A percentile compares a stretch with the other conserved stretches of the same genome.
Conservation (phyloP, 2,113 vertebrate species). For the Protomyctophum bolini region DNA sequence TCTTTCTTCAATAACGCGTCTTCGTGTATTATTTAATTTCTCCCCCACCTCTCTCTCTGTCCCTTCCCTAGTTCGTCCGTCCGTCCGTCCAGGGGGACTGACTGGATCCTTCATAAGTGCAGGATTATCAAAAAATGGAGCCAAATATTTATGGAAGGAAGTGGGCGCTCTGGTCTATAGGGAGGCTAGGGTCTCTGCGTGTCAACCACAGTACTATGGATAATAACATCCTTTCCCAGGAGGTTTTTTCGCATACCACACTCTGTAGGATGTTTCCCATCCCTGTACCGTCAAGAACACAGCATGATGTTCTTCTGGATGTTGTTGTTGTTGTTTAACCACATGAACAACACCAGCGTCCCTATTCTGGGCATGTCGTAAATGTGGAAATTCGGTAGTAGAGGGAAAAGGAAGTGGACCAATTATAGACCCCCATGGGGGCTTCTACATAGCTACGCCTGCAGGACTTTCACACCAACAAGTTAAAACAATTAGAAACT, state of each 20-base stretch:
- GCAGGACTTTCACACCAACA: conserved; percentile 43
- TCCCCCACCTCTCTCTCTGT: conserved; percentile 1
- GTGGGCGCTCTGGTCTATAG: conserved; percentile 3
- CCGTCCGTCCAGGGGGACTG: background rate
- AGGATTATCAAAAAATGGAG: conserved; percentile 5
- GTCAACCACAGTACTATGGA: background rate
- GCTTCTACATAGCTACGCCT: background rate
- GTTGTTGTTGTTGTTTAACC: background rate
- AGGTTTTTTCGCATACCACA: background rate
- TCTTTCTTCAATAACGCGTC: conserved; percentile 1
- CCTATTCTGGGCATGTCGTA: too few relatives aligned
- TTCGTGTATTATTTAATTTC: conserved; percentile 14
- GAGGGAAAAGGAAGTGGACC: too few relatives aligned
- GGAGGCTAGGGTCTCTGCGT: background rate
- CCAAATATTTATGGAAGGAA: conserved; percentile 41
- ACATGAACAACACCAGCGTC: background rate
- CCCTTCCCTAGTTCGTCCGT: background rate
- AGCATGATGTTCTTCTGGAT: background rate
- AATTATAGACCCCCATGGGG: too few relatives aligned
- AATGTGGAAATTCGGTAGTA: too few relatives aligned
- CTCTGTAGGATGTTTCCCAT: background rate
- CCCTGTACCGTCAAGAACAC: background rate
- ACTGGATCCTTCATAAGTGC: conserved; percentile 23
- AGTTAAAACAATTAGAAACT: conserved; percentile 25
- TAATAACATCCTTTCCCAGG: background rate